Evolutionary conservation across 2,888 invertebrate species (phyloP).

Genomic region (Nomada fabriciana): DNA sequence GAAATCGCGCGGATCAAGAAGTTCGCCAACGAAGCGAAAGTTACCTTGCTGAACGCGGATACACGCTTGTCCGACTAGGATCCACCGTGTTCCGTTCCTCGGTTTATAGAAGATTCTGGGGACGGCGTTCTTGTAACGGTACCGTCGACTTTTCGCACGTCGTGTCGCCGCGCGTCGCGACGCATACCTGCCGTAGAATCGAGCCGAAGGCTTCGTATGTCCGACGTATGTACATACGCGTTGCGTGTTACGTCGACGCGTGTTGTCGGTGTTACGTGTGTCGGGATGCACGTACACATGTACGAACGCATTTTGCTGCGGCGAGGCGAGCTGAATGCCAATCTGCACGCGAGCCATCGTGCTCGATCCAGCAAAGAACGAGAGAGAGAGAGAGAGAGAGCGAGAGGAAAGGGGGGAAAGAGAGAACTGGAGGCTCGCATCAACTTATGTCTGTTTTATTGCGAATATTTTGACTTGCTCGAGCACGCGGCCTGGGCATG

Average conservation of each 20-base stretch:
- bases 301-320: conserved; percentile 35
- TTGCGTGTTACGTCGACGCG: conserved; percentile 57
- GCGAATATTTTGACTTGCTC: conserved; percentile 35
- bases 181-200: conserved; percentile 51
- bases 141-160: conserved; percentile 60
- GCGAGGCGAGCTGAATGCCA: conserved; percentile 52
- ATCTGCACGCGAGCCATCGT: conserved; percentile 50
- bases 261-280: conserved; percentile 54
- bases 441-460: conserved; percentile 15
- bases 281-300: conserved; percentile 50
- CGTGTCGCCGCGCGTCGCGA: conserved; percentile 60
- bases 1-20: too few relatives aligned
- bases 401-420: neutral
- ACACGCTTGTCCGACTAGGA: conserved; percentile 41
- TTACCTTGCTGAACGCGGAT: neutral
- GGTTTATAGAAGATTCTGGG: conserved; percentile 76
- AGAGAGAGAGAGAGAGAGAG: neutral
- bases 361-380: conserved; percentile 16
- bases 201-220: conserved; percentile 11
- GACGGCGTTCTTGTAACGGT: conserved; percentile 75
- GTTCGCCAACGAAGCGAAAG: neutral
- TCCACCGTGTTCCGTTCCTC: conserved; percentile 71
- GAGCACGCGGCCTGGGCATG: neutral
- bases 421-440: neutral
- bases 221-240: conserved; percentile 22